A percentile compares a stretch with the other conserved stretches of the same genome.
These are phyloP conservation scores for Alviniconcha marisindica DNA, from an alignment of 1,140 invertebrate genomes.

Conservation along the genomic window DNA sequence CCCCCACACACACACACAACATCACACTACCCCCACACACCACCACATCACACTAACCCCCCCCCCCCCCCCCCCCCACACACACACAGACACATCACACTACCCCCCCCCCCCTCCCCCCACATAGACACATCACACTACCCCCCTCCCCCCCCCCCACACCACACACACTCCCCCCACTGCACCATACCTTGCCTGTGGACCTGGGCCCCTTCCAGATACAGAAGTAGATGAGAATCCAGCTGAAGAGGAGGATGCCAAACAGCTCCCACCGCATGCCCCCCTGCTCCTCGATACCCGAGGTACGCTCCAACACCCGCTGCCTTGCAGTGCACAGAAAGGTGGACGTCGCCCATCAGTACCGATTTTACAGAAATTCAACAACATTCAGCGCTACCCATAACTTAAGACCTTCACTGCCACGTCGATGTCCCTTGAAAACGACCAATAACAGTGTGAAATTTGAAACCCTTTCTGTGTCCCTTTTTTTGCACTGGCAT, in stretches of 20 bases:
- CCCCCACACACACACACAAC: neutral
- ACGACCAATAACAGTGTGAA: too few species aligned
- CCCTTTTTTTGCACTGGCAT: too few species aligned
- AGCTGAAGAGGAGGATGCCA: constrained; percentile 91
- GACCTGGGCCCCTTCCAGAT: constrained; percentile 99
- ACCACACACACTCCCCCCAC: neutral
- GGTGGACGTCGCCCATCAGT: too few species aligned
- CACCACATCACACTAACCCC: too few species aligned
- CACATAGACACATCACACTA: too few species aligned
- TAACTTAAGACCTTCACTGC: too few species aligned
- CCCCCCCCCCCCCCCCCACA: too few species aligned
- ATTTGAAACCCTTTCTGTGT: too few species aligned
- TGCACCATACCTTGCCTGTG: constrained; percentile 91
- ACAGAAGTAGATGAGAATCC: constrained; percentile 97
- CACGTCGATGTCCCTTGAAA: too few species aligned
- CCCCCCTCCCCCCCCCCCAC: too few species aligned
- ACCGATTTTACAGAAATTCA: too few species aligned
- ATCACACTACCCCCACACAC: neutral
- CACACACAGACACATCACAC: neutral
- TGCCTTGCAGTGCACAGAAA: constrained; percentile 48
- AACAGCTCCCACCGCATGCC: constrained; percentile 95
- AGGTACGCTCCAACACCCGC: constrained; percentile 85
- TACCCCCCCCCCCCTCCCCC: neutral
- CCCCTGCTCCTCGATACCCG: constrained; percentile 91
- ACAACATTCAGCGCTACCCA: too few species aligned